Evolutionary conservation across 92 coral and sea anemone species (phyloP).

Genomic region (Hydrozoanthus gracilis): DNA sequence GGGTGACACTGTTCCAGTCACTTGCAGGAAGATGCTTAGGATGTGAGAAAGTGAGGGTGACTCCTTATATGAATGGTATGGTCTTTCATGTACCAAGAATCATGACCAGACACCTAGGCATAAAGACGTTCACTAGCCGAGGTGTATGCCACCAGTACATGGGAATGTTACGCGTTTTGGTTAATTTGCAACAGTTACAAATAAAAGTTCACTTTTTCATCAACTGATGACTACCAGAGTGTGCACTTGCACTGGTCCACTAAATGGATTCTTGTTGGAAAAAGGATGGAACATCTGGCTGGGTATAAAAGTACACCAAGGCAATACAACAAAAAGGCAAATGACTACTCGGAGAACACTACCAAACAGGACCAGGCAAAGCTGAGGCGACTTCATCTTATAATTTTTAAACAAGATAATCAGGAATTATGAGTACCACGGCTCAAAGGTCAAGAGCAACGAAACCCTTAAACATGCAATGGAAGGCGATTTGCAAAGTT

Average conservation of each 20-base stretch:
- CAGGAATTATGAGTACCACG: too few species aligned
- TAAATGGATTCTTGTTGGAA: conserved; percentile 58
- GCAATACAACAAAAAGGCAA: conserved; percentile 28
- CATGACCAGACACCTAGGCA: conserved; percentile 48
- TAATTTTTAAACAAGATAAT: too few species aligned
- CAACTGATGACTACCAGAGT: conserved; percentile 56
- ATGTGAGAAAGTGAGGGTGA: conserved; percentile 23
- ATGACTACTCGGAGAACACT: conserved; percentile 18
- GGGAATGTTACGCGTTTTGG: neutral
- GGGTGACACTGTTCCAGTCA: conserved; percentile 57
- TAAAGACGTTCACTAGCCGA: conserved; percentile 60
- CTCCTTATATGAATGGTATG: conserved; percentile 57
- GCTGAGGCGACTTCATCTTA: conserved; percentile 21
- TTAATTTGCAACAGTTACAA: neutral
- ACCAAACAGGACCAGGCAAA: conserved; percentile 21
- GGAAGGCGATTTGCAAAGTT: too few species aligned
- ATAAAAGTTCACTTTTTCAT: neutral
- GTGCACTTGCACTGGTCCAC: conserved; percentile 63
- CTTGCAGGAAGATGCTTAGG: conserved; percentile 41
- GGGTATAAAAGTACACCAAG: conserved; percentile 23
- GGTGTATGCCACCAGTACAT: conserved; percentile 28
- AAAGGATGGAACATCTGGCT: conserved; percentile 55
- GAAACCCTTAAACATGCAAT: too few species aligned
- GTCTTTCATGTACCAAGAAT: conserved; percentile 51
- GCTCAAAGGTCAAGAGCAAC: too few species aligned